Base-by-base conservation (phyloP, 2,797 vertebrate genomes). In the Salarias fasciatus region DNA sequence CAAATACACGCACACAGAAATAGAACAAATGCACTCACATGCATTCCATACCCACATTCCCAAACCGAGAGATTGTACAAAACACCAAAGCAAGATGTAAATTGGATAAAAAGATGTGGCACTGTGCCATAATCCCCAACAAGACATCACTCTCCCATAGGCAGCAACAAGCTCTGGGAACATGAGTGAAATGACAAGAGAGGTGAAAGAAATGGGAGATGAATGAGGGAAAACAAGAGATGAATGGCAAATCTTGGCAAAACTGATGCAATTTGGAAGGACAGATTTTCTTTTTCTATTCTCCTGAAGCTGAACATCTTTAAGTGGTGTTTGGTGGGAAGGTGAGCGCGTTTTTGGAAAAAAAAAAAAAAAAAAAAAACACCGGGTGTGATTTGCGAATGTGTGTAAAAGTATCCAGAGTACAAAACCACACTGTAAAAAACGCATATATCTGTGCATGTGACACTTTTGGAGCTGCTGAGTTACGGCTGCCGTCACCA, bases 41-140 rank as follows among this genome's bases (percentile, higher is more conserved):
- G 64, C 55, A 67, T 51, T 65, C 82, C 75, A 73, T 45, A 72
- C 66, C 69, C 73, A 69, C 53, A 58, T 71, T 61, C 37, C 33
- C 63, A 68, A 68, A 77, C 49, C 49, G 65, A 69, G 72, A 78
- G 74, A 87, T 67, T 41, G 53, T 55, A 64, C 56, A 59, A 58
- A 71, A 79, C 36, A 15, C 51, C 35, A 59, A 77, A 84, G 64
- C 60, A 79, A 88, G 73, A 83, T 75, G 69, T 74, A 76, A 84
- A 84, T 35, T 46, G 77, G 63, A 65, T 59, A 73, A 72, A 84
- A 69, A 84, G 69, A 72, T 44, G 62, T 90, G 86, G 84, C 86
- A 57, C 43, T 30, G 60, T 77, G 84, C 86, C 90, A 87, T 79
- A 79, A 86, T 84, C 71, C 69, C 51, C 75, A 84, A 79, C 77